phyloP scores from a whole-genome alignment of 2,113 vertebrate species.

The Anguilla rostrata region DNA sequence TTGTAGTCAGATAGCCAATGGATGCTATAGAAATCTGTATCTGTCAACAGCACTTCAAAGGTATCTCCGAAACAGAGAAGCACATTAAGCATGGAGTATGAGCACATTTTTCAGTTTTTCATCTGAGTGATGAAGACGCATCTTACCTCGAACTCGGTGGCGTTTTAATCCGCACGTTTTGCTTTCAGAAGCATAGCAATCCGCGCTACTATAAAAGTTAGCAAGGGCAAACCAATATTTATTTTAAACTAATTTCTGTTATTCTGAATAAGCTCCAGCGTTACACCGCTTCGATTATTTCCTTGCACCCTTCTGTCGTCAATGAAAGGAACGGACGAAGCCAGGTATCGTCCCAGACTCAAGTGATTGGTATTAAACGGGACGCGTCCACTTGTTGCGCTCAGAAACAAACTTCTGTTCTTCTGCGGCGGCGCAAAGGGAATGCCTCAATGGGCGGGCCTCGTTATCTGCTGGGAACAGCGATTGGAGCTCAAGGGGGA shows the following conservation, averaged over 20 bases:
- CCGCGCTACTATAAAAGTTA: neutral
- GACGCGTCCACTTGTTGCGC: conserved; percentile 8
- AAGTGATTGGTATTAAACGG: neutral
- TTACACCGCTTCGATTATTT: neutral
- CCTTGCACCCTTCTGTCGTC: neutral
- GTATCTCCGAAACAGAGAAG: neutral
- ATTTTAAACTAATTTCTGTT: neutral
- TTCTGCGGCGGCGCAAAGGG: neutral
- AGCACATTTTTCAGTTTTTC: neutral
- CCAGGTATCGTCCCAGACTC: neutral
- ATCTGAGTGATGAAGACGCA: neutral
- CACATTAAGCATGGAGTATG: neutral
- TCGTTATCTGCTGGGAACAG: neutral
- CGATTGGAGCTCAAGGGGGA: neutral
- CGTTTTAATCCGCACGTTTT: neutral
- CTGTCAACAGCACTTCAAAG: too few relatives aligned
- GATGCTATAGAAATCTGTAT: too few relatives aligned
- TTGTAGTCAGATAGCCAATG: too few relatives aligned
- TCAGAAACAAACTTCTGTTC: conserved; percentile 5
- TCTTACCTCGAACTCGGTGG: neutral
- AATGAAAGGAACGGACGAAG: neutral
- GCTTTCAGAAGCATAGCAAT: neutral
- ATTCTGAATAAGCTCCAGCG: neutral
- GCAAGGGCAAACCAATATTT: neutral
- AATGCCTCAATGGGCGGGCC: neutral